phyloP scores from a whole-genome alignment of 92 coral and sea anemone species.

The Phymanthus crucifer region DNA sequence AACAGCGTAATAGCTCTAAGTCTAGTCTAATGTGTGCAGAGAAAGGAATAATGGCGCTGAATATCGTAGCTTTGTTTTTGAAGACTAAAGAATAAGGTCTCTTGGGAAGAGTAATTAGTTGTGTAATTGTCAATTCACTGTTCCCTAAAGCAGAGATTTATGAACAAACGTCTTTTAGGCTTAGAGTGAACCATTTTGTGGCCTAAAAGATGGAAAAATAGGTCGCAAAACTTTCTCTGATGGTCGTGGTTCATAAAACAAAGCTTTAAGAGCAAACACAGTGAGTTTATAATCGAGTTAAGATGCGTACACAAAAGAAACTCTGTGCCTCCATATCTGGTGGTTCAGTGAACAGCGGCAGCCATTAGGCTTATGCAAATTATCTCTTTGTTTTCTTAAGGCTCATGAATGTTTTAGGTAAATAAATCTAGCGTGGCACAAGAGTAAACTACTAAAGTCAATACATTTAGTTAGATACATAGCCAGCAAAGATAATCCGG shows the following conservation, averaged over 20 bases:
- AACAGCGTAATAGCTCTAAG: constrained; percentile 6
- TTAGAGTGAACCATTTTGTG: neutral
- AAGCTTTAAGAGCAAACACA: neutral
- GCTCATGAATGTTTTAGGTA: constrained; percentile 72
- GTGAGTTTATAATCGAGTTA: neutral
- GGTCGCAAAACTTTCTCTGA: neutral
- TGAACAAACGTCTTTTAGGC: neutral
- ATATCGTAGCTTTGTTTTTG: constrained; percentile 24
- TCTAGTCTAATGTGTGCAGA: constrained; percentile 1
- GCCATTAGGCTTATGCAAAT: constrained; percentile 86
- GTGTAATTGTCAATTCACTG: constrained; percentile 65
- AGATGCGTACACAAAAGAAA: constrained; percentile 10
- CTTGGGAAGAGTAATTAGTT: constrained; percentile 70
- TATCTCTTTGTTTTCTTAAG: constrained; percentile 53
- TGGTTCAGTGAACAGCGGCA: constrained; percentile 24
- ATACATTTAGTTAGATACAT: constrained; percentile 64
- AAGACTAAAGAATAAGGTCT: constrained; percentile 33
- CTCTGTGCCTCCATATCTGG: constrained; percentile 20
- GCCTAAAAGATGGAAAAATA: neutral
- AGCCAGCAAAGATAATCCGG: constrained; percentile 54
- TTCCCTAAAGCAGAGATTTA: constrained; percentile 39
- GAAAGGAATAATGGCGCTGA: constrained; percentile 1
- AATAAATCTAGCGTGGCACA: constrained; percentile 52
- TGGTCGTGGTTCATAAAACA: neutral
- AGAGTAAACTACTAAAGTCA: constrained; percentile 58